Conservation (phyloP, 2,888 invertebrate species). For the Scaptodrosophila latifasciaeformis region DNA sequence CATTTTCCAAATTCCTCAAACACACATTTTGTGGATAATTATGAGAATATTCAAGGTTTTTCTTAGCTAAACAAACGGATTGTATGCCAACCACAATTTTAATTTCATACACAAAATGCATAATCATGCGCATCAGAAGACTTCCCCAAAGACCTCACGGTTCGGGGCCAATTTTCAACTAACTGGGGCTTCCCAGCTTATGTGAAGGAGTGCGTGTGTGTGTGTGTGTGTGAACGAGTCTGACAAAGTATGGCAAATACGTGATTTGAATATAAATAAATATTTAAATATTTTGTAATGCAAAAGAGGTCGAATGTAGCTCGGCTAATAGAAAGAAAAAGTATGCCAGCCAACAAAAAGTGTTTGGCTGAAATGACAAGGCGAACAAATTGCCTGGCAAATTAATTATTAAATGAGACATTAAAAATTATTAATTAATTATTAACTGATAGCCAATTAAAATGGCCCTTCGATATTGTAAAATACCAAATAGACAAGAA, state of each 20-base stretch:
- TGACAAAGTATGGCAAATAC: constrained; percentile 44
- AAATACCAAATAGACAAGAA: too few species aligned
- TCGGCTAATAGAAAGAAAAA: constrained; percentile 21
- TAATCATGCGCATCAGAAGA: constrained; percentile 47
- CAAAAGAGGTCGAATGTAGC: constrained; percentile 10
- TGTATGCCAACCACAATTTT: constrained; percentile 37
- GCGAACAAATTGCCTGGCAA: too few species aligned
- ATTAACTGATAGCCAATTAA: too few species aligned
- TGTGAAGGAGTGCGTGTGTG: too few species aligned
- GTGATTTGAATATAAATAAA: constrained; percentile 60
- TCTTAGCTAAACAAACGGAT: constrained; percentile 18
- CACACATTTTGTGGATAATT: too few species aligned
- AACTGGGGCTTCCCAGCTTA: background rate
- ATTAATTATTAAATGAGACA: too few species aligned
- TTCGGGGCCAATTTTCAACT: background rate
- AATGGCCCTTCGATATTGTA: too few species aligned
- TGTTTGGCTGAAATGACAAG: too few species aligned
- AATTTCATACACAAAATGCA: constrained; percentile 56
- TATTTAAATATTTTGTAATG: constrained; percentile 29
- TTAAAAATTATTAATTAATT: too few species aligned
- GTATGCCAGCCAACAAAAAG: constrained; percentile 33
- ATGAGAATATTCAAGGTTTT: constrained; percentile 47
- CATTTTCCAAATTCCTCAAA: too few species aligned
- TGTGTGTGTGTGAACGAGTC: too few species aligned
- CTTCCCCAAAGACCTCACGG: too few species aligned